A percentile compares a stretch with the other conserved stretches of the same genome.
Conservation (phyloP, 2,888 invertebrate species). For the Tricholauxania praeusta region DNA sequence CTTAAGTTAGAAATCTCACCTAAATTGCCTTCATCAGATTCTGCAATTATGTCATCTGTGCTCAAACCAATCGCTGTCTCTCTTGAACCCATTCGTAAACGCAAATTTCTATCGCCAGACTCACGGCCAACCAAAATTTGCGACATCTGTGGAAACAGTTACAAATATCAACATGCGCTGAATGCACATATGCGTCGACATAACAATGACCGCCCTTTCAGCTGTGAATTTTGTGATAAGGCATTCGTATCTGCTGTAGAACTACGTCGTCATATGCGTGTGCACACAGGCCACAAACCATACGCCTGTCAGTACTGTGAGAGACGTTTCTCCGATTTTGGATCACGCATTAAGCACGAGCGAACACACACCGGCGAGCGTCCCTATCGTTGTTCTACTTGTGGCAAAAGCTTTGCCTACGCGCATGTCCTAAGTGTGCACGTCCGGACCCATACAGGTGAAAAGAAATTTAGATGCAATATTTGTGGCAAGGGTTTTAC, state of each 20-base stretch:
- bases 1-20: not conserved
- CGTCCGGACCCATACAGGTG: constrained; percentile 64
- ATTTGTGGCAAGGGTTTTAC: constrained; percentile 66
- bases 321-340: constrained; percentile 67
- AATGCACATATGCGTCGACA: constrained; percentile 67
- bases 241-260: constrained; percentile 67
- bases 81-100: constrained; percentile 33
- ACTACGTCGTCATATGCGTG: constrained; percentile 66
- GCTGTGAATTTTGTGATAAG: constrained; percentile 65
- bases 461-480: constrained; percentile 64
- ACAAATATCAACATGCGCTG: constrained; percentile 66
- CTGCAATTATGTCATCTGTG: not conserved
- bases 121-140: constrained; percentile 61
- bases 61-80: constrained; percentile 11
- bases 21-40: not conserved
- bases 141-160: constrained; percentile 66
- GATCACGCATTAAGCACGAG: constrained; percentile 67
- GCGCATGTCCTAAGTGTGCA: constrained; percentile 66
- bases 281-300: constrained; percentile 67
- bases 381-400: constrained; percentile 63
- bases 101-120: constrained; percentile 41
- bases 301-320: constrained; percentile 65
- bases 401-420: constrained; percentile 65
- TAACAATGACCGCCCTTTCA: constrained; percentile 63
- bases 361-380: constrained; percentile 67